phyloP scores from a whole-genome alignment of 2,888 invertebrate species.

The Tigriopus californicus region DNA sequence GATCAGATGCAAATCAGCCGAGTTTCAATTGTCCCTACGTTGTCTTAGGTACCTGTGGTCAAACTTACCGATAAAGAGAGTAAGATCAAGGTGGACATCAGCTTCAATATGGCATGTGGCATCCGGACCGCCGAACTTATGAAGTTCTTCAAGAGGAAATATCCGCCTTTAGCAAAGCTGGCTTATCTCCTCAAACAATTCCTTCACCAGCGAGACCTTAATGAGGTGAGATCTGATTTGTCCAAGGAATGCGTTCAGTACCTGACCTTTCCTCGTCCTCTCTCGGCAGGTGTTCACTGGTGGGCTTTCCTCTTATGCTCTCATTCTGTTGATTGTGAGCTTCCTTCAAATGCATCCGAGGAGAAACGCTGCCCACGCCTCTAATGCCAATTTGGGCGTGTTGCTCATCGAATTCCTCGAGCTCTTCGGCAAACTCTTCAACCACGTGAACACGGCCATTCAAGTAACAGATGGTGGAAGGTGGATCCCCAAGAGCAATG shows the following conservation, averaged over 20 bases:
- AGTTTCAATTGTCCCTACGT: conserved; percentile 7
- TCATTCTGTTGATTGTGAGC: conserved; percentile 95
- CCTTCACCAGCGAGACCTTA: conserved; percentile 86
- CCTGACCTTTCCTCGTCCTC: not conserved
- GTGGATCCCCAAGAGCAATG: conserved; percentile 54
- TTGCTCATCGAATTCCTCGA: conserved; percentile 92
- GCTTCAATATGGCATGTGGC: conserved; percentile 96
- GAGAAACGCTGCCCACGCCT: conserved; percentile 41
- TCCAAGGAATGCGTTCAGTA: not conserved
- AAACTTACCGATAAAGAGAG: conserved; percentile 75
- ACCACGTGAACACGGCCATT: conserved; percentile 84
- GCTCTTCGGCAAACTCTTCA: conserved; percentile 87
- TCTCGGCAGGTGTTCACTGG: conserved; percentile 80
- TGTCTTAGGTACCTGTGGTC: conserved; percentile 64
- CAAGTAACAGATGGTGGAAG: conserved; percentile 79
- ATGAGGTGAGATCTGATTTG: conserved; percentile 44
- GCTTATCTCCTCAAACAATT: conserved; percentile 97
- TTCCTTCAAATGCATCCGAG: conserved; percentile 84
- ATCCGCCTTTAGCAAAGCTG: conserved; percentile 74
- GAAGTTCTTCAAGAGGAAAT: conserved; percentile 67
- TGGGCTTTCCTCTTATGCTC: conserved; percentile 94
- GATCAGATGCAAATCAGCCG: no score
- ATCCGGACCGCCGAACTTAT: conserved; percentile 91
- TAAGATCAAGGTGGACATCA: conserved; percentile 90
- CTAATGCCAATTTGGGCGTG: conserved; percentile 63